These are phyloP conservation scores for Drosophila leonis DNA, from an alignment of 2,888 invertebrate species.

Conservation along the genomic window DNA sequence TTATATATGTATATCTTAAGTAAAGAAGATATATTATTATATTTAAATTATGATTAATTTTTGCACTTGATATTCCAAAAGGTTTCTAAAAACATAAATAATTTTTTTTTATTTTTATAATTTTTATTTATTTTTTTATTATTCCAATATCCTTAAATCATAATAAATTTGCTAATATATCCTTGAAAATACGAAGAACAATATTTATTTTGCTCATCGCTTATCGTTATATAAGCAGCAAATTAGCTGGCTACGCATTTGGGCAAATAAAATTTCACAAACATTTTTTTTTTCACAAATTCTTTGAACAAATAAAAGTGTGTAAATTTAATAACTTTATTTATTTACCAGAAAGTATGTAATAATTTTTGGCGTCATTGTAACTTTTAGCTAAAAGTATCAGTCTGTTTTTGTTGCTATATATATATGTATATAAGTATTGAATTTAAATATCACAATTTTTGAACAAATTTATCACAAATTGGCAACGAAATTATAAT, in stretches of 20 bases:
- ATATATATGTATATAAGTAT: slow-evolving; percentile 9
- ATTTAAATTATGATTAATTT: not conserved
- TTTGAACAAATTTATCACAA: slow-evolving; percentile 54
- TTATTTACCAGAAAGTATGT: slow-evolving; percentile 82
- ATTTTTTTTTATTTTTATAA: too few relatives aligned
- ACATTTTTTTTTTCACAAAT: not conserved
- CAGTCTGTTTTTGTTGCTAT: slow-evolving; percentile 48
- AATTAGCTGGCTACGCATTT: not conserved
- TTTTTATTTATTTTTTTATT: not conserved
- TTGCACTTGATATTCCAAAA: not conserved
- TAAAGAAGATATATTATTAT: not conserved
- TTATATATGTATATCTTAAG: not conserved
- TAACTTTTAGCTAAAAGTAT: slow-evolving; percentile 41
- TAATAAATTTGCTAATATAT: not conserved
- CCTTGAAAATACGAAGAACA: not conserved
- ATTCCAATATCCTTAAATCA: not conserved
- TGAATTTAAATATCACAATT: slow-evolving; percentile 65
- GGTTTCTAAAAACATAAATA: too few relatives aligned
- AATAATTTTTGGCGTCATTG: slow-evolving; percentile 82
- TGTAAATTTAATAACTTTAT: not conserved
- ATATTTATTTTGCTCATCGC: not conserved
- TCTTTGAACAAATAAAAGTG: not conserved
- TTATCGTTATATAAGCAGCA: slow-evolving; percentile 1
- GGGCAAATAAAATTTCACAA: not conserved
- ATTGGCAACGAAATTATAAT: slow-evolving; percentile 5